A percentile compares a stretch with the other conserved stretches of the same genome.
These are phyloP conservation scores for Myiotriccus ornatus DNA, from an alignment of 2,797 vertebrate genomes.

Conservation along the genomic window DNA sequence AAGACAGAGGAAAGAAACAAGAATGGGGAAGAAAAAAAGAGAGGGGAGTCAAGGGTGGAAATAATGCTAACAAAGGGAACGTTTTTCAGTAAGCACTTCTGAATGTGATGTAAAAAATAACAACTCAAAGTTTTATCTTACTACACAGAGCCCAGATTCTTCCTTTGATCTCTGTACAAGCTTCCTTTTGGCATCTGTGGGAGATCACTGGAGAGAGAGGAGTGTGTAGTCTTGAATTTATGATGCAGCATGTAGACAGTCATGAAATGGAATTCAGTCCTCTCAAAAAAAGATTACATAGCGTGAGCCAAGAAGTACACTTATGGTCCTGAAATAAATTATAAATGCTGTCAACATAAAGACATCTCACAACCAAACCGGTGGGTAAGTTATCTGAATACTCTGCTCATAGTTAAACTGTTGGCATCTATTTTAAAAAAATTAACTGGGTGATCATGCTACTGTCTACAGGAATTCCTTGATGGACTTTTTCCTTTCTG, in stretches of 20 bases:
- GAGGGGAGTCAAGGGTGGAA: not conserved
- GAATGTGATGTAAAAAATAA: constrained; percentile 62
- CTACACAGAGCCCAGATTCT: constrained; percentile 51
- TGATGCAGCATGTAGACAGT: not conserved
- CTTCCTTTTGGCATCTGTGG: constrained; percentile 66
- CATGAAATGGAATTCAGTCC: constrained; percentile 4
- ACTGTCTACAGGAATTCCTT: not conserved
- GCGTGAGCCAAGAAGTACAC: not conserved
- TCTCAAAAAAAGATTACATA: not conserved
- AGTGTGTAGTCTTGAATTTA: constrained; percentile 36
- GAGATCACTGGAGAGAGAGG: constrained; percentile 37
- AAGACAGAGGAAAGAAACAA: not conserved
- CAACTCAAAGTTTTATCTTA: constrained; percentile 68
- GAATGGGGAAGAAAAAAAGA: not conserved
- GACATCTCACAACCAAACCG: not conserved
- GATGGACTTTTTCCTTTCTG: not conserved
- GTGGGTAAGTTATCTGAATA: not conserved
- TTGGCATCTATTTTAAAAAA: not conserved
- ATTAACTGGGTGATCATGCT: not conserved
- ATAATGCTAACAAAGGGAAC: constrained; percentile 27
- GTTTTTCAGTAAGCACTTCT: constrained; percentile 49
- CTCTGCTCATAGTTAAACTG: not conserved
- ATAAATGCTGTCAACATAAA: not conserved
- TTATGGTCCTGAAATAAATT: not conserved
- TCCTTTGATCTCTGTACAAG: constrained; percentile 61